Evolutionary conservation across 2,113 vertebrate species (phyloP).

Genomic region (Mesitornis unicolor): DNA sequence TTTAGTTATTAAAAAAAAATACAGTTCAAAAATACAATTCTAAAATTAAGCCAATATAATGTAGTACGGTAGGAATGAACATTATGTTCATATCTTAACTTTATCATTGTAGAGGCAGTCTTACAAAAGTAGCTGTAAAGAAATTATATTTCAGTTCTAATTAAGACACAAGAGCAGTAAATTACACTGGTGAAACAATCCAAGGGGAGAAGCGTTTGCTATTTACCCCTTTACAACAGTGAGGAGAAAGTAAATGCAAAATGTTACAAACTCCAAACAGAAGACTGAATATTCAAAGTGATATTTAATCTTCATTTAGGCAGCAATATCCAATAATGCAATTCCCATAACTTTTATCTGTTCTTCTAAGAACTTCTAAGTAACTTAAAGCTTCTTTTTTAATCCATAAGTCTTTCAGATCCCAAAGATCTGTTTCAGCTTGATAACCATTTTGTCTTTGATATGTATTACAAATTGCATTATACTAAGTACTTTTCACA

Average conservation of each 20-base stretch:
- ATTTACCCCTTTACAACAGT: neutral
- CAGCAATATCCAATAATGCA: neutral
- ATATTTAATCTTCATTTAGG: neutral
- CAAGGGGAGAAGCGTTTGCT: neutral
- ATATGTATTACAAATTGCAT: neutral
- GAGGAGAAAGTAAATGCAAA: neutral
- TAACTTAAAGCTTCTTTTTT: neutral
- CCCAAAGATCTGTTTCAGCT: neutral
- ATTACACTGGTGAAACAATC: neutral
- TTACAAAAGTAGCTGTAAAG: neutral
- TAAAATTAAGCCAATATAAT: neutral
- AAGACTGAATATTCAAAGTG: neutral
- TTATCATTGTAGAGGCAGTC: neutral
- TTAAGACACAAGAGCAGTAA: neutral
- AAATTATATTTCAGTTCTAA: neutral
- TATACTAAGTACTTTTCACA: neutral
- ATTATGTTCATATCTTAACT: neutral
- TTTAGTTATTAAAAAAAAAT: neutral
- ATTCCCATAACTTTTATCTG: neutral
- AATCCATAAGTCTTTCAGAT: neutral
- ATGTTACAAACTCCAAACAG: neutral
- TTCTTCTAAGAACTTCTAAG: neutral
- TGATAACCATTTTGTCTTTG: neutral
- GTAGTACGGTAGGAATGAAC: neutral
- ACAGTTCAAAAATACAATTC: neutral